Percentiles rank a stretch among this genome's conserved stretches.
Conservation (phyloP, 2,888 invertebrate genomes). For the Allophyes oxyacanthae region DNA sequence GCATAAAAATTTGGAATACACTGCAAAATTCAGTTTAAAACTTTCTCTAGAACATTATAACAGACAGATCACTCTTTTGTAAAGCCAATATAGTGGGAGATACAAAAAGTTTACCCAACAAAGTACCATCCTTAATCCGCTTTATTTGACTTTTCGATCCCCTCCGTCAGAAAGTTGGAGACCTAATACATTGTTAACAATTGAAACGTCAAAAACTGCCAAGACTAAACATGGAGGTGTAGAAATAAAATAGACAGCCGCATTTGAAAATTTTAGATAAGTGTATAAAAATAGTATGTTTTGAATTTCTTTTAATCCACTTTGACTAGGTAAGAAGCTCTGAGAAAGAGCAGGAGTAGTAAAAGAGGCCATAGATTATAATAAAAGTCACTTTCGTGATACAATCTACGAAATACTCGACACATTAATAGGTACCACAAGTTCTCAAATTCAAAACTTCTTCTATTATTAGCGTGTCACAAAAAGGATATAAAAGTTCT, state of each 20-base stretch:
- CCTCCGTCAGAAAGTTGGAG: conserved; percentile 7
- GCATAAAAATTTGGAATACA: conserved; percentile 27
- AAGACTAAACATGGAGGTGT: too few relatives aligned
- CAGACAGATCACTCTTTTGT: conserved; percentile 15
- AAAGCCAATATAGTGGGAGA: conserved; percentile 18
- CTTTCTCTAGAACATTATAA: conserved; percentile 26
- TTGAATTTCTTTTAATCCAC: too few relatives aligned
- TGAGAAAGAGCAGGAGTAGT: too few relatives aligned
- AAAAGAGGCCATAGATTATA: conserved; percentile 1
- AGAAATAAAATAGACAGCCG: too few relatives aligned
- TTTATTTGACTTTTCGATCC: conserved; percentile 31
- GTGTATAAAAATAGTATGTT: too few relatives aligned
- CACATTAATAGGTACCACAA: conserved; percentile 19
- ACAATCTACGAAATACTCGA: conserved; percentile 24
- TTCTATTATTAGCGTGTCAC: conserved; percentile 31
- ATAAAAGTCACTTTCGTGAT: conserved; percentile 7
- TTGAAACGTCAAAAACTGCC: neutral
- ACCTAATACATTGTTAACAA: conserved; percentile 18
- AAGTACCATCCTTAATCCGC: conserved; percentile 15
- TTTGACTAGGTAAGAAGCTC: too few relatives aligned
- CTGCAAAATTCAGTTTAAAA: conserved; percentile 20
- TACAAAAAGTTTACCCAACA: conserved; percentile 3
- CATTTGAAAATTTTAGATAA: too few relatives aligned
- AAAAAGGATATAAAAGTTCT: conserved; percentile 25
- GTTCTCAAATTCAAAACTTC: conserved; percentile 38